Evolutionary conservation across 2,797 vertebrate species (phyloP), one percentile per base, ranked within the genome.

Genomic region (Melanotaenia maccullochi): DNA sequence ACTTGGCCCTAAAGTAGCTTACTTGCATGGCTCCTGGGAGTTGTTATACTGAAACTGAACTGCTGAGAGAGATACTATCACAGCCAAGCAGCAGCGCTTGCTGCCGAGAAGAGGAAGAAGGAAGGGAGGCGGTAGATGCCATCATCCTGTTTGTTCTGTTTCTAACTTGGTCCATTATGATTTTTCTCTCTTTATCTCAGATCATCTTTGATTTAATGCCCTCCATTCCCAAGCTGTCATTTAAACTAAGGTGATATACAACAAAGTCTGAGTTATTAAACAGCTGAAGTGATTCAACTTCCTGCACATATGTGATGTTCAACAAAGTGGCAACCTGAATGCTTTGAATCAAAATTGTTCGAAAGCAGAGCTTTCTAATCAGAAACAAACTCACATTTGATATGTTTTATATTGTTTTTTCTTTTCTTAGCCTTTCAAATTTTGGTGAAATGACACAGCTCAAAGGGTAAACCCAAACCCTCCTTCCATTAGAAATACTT

Each of bases 81-180:
- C 72, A 78, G 62, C 35, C 36, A 72, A 77, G 47, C 76, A 69
- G 36, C 16, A 60, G 9, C 20, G 70, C 52, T 76, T 68, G 73
- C 75, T 84, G 67, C 70, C 65, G 68, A 82, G 65, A 80, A 25
- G 57, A 79, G 76, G 76, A 84, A 72, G 78, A 62, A 79, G 87
- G 88, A 89, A 86, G 83, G 84, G 85, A 78, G 73, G 68, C 40
- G 1, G 52, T 20, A 65, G 75, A 85, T 89, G 79, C 78, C 80
- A 76, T 90, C 79, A 65, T 84, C 73, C 79, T 87, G 87, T 89
- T 85, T 89, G 81, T 84, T 85, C 47, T 73, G 81, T 77, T 79
- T 82, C 65, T 66, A 38, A 68, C 76, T 76, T n/a, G 63, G 79
- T 71, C 63, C 73, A 51, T 49, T 33, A 22, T 72, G 42, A 81